phyloP scores from a whole-genome alignment of 2,797 vertebrate species.

The Vultur gryphus region DNA sequence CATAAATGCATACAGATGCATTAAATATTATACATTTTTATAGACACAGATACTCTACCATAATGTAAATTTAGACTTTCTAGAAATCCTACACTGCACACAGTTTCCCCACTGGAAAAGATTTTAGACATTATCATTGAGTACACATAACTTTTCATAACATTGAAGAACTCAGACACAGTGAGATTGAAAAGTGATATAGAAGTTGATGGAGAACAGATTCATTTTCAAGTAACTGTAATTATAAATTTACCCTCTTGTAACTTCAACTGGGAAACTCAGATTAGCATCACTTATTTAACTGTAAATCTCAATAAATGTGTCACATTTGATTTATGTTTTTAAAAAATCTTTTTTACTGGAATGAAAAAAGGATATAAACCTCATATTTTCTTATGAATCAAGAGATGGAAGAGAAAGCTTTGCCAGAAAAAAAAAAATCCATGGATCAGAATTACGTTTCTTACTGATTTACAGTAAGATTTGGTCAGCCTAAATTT shows the following conservation, averaged over 20 bases:
- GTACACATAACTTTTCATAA: neutral
- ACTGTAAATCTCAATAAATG: neutral
- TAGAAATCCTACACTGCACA: neutral
- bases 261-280: neutral
- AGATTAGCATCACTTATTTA: neutral
- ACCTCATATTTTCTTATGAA: neutral
- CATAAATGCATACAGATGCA: neutral
- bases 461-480: neutral
- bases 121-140: neutral
- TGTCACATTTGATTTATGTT: neutral
- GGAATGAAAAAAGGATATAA: neutral
- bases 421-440: neutral
- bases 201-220: neutral
- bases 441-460: neutral
- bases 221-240: neutral
- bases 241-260: neutral
- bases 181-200: neutral
- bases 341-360: fast-evolving
- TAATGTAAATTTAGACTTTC: neutral
- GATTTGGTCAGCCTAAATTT: neutral
- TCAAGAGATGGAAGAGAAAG: neutral
- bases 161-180: neutral
- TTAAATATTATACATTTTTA: neutral
- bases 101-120: neutral
- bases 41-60: neutral